Base-by-base conservation (phyloP, 2,888 invertebrate genomes). In the Idaea biselata region DNA sequence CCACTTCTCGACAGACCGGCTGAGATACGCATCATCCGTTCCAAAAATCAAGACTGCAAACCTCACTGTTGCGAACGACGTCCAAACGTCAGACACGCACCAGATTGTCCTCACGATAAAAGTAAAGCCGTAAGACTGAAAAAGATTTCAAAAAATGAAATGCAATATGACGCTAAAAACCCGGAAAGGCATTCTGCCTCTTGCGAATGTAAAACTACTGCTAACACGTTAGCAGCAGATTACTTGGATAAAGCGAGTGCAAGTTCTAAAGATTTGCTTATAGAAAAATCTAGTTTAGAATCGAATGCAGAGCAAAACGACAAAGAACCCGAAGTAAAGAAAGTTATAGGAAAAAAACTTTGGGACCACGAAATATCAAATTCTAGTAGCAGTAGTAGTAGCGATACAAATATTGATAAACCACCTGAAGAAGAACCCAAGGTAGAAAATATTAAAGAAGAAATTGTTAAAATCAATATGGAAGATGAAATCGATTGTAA, bases 231-330 rank as follows among this genome's bases (percentile, higher is more conserved):
- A 31, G 79, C 75, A 63, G 80, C 78, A 58, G 91, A 91, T 74
- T 90, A 94, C 71, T 94, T 94, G 67, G 95, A 95, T 75, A 94
- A 94, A 77, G 93, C 94, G 56, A 95, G 95, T 79, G 95, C 95
- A 31, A 95, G 94, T 76, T 95, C 95, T 16, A 95, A 95, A 86
- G 96, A 96, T 83, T 94, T 95, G 73, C 87, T 95, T 16, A 89
- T 95, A 86, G 94, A 94, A 74, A 93, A 93, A 82, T 90, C 92
- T 68, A 89, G 93, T 72, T 86, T 89, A 74, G 92, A 90, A 78
- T 93, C 93, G 7, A 93, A 90, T 73, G 93, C 74, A 61, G 93
- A 80, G 58, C 77, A 74, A n/a, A 84, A 82, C 16, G 77, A 71
- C 59, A 70, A 66, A 63, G 71, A 68, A 66, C 57, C 60, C 2